Conservation (phyloP, 2,888 invertebrate species). For the Rhopalosiphum nymphaeae region DNA sequence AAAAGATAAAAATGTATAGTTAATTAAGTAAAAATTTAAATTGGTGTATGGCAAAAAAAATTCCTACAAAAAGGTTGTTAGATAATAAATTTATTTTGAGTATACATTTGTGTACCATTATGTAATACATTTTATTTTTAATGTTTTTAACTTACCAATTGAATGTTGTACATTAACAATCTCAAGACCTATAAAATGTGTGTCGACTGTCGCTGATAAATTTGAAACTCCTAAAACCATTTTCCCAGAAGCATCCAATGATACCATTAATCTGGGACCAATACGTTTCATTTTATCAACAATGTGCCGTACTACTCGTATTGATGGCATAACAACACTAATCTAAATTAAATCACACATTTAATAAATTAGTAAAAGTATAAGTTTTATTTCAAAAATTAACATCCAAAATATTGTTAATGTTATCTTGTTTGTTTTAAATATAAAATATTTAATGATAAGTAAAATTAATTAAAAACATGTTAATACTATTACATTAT, state of each 20-base stretch:
- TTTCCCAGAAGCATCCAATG: constrained; percentile 80
- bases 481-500: constrained; percentile 76
- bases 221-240: constrained; percentile 83
- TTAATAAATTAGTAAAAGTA: neutral
- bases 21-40: neutral
- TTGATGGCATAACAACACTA: constrained; percentile 81
- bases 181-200: constrained; percentile 82
- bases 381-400: neutral
- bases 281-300: constrained; percentile 88
- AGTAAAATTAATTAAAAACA: neutral
- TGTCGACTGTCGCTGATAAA: constrained; percentile 83
- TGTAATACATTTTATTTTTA: neutral
- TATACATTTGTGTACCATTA: neutral
- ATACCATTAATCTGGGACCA: constrained; percentile 79
- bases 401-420: neutral
- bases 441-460: neutral
- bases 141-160: constrained; percentile 33
- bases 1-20: neutral
- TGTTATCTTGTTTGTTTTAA: neutral
- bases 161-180: constrained; percentile 70
- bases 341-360: constrained; percentile 73
- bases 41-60: neutral
- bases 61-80: neutral
- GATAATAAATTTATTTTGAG: neutral
- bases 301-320: constrained; percentile 82